phyloP scores from a whole-genome alignment of 2,888 invertebrate genomes.

The Cloeon dipterum region DNA sequence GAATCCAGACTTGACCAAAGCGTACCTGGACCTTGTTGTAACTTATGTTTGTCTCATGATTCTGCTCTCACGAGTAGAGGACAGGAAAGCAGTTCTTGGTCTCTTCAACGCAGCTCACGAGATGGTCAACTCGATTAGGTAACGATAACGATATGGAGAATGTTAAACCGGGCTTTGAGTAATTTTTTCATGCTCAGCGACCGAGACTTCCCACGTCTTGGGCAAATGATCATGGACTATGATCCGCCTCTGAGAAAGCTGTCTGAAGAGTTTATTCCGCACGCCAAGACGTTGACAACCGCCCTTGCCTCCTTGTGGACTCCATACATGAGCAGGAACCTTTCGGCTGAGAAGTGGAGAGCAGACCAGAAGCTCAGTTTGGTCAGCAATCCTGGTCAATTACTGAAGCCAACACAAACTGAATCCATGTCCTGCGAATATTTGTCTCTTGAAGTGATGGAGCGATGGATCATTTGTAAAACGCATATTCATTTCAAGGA shows the following conservation, averaged over 20 bases:
- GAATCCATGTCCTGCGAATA: slow-evolving; percentile 97
- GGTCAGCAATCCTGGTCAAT: slow-evolving; percentile 80
- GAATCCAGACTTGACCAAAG: slow-evolving; percentile 89
- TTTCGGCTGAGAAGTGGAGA: slow-evolving; percentile 84
- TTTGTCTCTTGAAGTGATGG: slow-evolving; percentile 81
- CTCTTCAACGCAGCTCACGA: slow-evolving; percentile 96
- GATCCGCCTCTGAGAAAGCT: slow-evolving; percentile 87
- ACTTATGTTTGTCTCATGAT: slow-evolving; percentile 94
- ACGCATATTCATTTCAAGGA: no score
- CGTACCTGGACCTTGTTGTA: slow-evolving; percentile 82
- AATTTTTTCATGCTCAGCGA: slow-evolving; percentile 26
- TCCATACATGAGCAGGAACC: slow-evolving; percentile 72
- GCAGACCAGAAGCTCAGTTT: slow-evolving; percentile 81
- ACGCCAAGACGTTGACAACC: slow-evolving; percentile 62
- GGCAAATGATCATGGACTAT: slow-evolving; percentile 95
- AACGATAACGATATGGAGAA: neutral
- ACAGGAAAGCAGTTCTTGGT: slow-evolving; percentile 89
- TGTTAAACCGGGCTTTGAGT: neutral
- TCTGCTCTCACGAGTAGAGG: slow-evolving; percentile 89
- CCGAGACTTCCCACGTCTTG: slow-evolving; percentile 80
- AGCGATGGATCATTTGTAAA: slow-evolving; percentile 81
- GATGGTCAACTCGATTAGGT: slow-evolving; percentile 64
- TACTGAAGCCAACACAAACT: slow-evolving; percentile 82
- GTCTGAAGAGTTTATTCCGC: slow-evolving; percentile 90
- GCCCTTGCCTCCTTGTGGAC: slow-evolving; percentile 73